Evolutionary conservation across 2,888 invertebrate genomes (phyloP).

Genomic region (Bruchidius siliquastri): DNA sequence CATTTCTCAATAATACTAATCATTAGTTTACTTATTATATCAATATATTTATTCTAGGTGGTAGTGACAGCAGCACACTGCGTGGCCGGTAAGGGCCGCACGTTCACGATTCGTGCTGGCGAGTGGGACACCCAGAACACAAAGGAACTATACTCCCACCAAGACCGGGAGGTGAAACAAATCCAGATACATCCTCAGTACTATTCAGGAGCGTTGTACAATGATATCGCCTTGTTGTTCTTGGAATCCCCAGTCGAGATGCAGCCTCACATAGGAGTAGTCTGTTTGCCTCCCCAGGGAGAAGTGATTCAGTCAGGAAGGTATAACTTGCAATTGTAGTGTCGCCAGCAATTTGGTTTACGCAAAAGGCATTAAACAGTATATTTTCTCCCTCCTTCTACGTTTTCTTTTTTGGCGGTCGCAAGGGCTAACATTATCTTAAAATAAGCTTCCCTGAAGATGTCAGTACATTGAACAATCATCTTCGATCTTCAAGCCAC

Average conservation of each 20-base stretch:
- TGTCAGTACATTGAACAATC: no score
- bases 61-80: constrained; percentile 82
- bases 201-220: constrained; percentile 33
- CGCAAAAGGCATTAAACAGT: no score
- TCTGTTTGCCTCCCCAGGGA: constrained; percentile 37
- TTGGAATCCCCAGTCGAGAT: constrained; percentile 32
- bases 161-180: constrained; percentile 55
- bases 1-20: no score
- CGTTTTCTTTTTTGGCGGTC: no score
- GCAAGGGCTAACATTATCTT: no score
- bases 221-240: constrained; percentile 39
- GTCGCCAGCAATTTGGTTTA: no score
- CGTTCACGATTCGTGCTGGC: constrained; percentile 59
- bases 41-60: constrained; percentile 40
- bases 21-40: background rate
- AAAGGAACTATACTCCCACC: constrained; percentile 55
- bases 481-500: no score
- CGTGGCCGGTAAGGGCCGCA: constrained; percentile 47
- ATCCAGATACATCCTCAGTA: constrained; percentile 35
- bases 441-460: no score
- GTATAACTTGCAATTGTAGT: background rate
- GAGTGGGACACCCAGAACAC: constrained; percentile 81
- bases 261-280: constrained; percentile 31
- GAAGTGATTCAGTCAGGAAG: constrained; percentile 15
- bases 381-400: no score